Percentiles rank a stretch among this genome's conserved stretches.
phyloP scores from a whole-genome alignment of 2,113 vertebrate species.

The Cyanistes caeruleus region DNA sequence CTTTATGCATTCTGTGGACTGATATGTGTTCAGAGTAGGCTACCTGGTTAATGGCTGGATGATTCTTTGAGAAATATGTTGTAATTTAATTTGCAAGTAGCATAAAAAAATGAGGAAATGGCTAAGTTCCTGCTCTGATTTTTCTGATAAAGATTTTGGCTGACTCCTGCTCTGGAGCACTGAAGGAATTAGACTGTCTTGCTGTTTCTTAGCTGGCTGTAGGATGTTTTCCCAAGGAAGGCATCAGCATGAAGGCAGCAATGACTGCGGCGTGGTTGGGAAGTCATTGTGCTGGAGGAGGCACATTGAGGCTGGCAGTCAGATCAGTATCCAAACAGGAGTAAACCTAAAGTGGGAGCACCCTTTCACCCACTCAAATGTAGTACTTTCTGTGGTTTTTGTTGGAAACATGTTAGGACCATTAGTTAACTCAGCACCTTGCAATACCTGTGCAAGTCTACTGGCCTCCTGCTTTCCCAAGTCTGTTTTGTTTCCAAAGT shows the following conservation, averaged over 20 bases:
- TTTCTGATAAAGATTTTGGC: not conserved
- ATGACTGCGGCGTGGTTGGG: fast-evolving
- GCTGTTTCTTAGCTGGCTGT: not conserved
- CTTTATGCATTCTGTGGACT: not conserved
- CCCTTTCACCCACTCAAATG: not conserved
- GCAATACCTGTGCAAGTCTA: not conserved
- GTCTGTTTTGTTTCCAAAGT: constrained; percentile 41
- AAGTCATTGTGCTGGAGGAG: not conserved
- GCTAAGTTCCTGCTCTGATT: not conserved
- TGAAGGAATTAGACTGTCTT: not conserved
- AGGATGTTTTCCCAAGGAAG: not conserved
- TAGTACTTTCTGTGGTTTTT: not conserved
- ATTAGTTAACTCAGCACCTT: not conserved
- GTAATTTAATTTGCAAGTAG: not conserved
- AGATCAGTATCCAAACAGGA: not conserved
- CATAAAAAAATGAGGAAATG: not conserved
- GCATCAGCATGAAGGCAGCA: not conserved
- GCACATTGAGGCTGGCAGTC: not conserved
- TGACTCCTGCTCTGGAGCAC: not conserved
- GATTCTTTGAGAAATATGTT: not conserved
- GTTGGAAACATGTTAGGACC: not conserved
- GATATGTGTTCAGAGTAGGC: not conserved
- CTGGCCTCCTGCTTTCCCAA: constrained; percentile 25
- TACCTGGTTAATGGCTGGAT: not conserved
- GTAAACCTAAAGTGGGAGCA: not conserved